Base-by-base conservation (phyloP, 2,797 vertebrate genomes). In the Peromyscus eremicus region DNA sequence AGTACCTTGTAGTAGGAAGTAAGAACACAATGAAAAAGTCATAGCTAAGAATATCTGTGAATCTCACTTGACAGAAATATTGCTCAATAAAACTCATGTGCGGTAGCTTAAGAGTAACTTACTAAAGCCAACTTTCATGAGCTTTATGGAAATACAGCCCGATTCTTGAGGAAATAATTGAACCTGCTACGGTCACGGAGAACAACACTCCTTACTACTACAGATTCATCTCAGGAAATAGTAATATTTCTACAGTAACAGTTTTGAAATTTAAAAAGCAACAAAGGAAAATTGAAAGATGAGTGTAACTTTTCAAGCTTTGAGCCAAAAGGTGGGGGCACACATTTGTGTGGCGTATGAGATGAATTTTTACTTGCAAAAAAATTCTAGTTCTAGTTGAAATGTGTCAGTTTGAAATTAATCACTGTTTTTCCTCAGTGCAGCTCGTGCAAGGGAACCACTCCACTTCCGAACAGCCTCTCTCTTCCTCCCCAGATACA, bases 381-480 rank as follows among this genome's bases (percentile, higher is more conserved):
- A 90, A 96, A 93, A 94, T 40, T 97, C 37, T 60, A 77, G 57
- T 90, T 95, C 82, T 96, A 90, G 88, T 97, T 97, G 96, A 96
- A 95, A 96, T 96, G 86, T 98, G 94, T 96, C 97, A 96, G 97
- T 97, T 97, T 80, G 94, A 97, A 98, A 98, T 94, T 96, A 97
- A 97, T 97, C 95, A 96, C 83, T 97, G 94, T 96, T 97, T 98
- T 94, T 92, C 90, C 92, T 94, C 73, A 90, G 91, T 43, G 40
- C 93, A 95, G 97, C 92, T 91, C 96, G 87, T 87, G 91, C 89
- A 96, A 94, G 95, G 95, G 97, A 90, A 84, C 97, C 37, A 66
- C 90, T 94, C 75, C 75, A 68, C 97, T 98, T 97, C 79, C 95
- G 75, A 92, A 32, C 80, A 81, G 92, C n/a, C n/a, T 96, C 85